Conservation (phyloP, 2,888 invertebrate species). For the Chironomus tentans region DNA sequence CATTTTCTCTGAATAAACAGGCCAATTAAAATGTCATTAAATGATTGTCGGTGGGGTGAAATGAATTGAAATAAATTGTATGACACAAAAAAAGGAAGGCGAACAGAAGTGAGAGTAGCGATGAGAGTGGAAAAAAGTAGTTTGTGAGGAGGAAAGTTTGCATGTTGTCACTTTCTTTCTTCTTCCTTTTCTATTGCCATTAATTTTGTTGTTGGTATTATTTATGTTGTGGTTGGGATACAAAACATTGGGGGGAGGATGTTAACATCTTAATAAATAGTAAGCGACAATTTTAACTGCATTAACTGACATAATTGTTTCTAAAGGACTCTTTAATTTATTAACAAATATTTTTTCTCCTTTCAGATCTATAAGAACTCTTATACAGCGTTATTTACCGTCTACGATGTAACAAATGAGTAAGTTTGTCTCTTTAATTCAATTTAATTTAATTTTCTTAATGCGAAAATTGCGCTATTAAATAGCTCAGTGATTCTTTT, state of each 20-base stretch:
- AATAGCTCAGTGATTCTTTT: neutral
- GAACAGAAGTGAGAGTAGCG: too few relatives aligned
- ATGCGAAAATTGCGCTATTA: neutral
- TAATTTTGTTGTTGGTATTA: too few relatives aligned
- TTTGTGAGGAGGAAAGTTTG: neutral
- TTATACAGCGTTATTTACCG: constrained; percentile 79
- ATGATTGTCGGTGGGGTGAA: neutral
- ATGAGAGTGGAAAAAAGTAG: neutral
- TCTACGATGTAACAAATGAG: constrained; percentile 87
- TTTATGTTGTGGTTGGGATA: too few relatives aligned
- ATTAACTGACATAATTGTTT: neutral
- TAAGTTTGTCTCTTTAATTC: constrained; percentile 46
- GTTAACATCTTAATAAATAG: too few relatives aligned
- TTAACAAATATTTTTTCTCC: constrained; percentile 28
- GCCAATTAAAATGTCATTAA: constrained; percentile 14
- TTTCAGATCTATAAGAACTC: constrained; percentile 76
- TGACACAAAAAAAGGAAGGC: neutral
- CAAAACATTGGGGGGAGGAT: too few relatives aligned
- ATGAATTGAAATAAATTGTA: neutral
- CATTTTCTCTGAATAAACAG: neutral
- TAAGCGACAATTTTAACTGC: neutral
- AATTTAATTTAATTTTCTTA: neutral
- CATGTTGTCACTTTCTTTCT: neutral
- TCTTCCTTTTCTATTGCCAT: neutral
- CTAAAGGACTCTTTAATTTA: neutral